Percentiles rank a stretch among this genome's conserved stretches.
Conservation (phyloP, 2,797 vertebrate species). For the Myotis planiceps region DNA sequence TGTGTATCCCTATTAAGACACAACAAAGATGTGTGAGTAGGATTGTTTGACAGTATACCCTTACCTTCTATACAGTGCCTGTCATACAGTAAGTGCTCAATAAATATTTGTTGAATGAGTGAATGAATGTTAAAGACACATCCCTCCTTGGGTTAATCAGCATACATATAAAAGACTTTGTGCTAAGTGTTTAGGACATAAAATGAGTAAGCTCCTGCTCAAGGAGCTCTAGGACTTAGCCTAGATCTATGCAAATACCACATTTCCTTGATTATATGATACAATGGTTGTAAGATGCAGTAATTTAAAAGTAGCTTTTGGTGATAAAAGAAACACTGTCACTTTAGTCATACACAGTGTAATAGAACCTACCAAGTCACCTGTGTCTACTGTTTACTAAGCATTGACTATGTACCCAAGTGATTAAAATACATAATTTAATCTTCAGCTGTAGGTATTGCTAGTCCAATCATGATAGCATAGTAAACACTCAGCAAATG, state of each 20-base stretch:
- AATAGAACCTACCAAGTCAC: neutral
- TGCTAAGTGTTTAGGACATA: neutral
- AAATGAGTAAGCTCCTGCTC: neutral
- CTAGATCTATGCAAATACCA: neutral
- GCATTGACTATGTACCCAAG: neutral
- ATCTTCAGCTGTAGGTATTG: neutral
- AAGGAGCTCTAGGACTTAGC: neutral
- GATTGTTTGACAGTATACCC: neutral
- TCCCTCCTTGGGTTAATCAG: neutral
- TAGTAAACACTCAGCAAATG: neutral
- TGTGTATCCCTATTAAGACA: neutral
- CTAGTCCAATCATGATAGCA: neutral
- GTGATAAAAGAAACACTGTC: neutral
- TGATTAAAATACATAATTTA: neutral
- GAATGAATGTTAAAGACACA: neutral
- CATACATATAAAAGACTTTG: neutral
- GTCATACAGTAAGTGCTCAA: neutral
- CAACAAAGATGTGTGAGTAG: neutral
- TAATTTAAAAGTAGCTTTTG: conserved; percentile 25
- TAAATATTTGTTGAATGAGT: neutral
- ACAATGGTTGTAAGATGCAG: neutral
- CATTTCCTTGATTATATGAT: neutral
- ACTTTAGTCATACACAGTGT: neutral
- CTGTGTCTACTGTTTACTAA: neutral
- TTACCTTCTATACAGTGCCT: neutral